These are phyloP conservation scores for Drosophila engyochracea DNA, from an alignment of 2,888 invertebrate genomes.

Conservation along the genomic window DNA sequence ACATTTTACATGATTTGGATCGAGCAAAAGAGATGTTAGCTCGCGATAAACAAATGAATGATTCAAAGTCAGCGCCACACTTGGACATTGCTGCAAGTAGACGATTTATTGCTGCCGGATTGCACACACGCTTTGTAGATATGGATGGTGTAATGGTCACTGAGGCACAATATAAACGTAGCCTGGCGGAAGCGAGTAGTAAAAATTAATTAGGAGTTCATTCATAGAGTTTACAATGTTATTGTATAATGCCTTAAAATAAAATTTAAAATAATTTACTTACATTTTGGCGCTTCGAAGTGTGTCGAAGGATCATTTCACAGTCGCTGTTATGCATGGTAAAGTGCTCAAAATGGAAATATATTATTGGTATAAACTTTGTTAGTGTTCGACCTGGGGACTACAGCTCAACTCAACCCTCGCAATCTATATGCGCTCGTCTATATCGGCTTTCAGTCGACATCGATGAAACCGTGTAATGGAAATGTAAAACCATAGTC, in stretches of 20 bases:
- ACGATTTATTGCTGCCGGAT: constrained; percentile 62
- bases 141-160: constrained; percentile 42
- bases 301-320: neutral
- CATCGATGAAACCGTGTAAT: neutral
- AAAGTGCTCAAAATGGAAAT: neutral
- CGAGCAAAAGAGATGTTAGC: constrained; percentile 54
- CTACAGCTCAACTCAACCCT: too few species aligned
- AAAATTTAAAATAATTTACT: neutral
- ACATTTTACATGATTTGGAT: constrained; percentile 54
- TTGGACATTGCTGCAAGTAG: constrained; percentile 58
- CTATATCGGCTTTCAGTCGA: neutral
- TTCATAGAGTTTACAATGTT: neutral
- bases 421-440: neutral
- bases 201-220: neutral
- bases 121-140: constrained; percentile 57
- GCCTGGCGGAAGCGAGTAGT: neutral
- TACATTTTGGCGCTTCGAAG: neutral
- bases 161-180: constrained; percentile 36
- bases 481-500: neutral
- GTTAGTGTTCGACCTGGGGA: neutral
- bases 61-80: constrained; percentile 34
- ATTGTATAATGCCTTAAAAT: neutral
- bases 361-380: neutral
- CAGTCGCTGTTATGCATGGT: neutral
- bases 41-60: constrained; percentile 58